phyloP scores from a whole-genome alignment of 2,113 vertebrate species.

The Anhinga rufa region DNA sequence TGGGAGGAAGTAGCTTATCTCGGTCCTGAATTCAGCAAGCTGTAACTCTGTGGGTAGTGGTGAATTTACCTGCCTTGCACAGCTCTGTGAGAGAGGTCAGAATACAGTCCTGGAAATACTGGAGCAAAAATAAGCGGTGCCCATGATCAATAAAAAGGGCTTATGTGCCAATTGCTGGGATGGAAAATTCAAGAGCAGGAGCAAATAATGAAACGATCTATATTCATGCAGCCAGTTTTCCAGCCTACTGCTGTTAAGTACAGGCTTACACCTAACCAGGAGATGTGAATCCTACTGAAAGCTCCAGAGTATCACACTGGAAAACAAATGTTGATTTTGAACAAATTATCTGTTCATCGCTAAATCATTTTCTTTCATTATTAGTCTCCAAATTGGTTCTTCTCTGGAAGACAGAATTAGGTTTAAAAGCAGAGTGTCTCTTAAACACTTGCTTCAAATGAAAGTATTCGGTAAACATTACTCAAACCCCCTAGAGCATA shows the following conservation, averaged over 20 bases:
- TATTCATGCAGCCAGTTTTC: slow-evolving; percentile 45
- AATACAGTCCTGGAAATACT: neutral
- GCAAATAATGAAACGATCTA: slow-evolving; percentile 57
- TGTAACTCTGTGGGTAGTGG: neutral
- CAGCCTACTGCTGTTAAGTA: slow-evolving; percentile 32
- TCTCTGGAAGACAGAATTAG: slow-evolving; percentile 32
- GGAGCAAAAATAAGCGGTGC: slow-evolving; percentile 16
- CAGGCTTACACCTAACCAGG: neutral
- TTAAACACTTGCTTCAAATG: slow-evolving; percentile 13
- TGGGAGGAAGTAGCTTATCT: neutral
- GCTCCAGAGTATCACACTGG: neutral
- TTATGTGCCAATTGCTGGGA: slow-evolving; percentile 36
- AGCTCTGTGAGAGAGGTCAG: neutral
- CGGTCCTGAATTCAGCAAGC: neutral
- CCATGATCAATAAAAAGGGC: slow-evolving; percentile 25
- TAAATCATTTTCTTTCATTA: slow-evolving; percentile 59
- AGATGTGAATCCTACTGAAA: slow-evolving; percentile 34
- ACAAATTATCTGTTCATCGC: slow-evolving; percentile 43
- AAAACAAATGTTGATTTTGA: slow-evolving; percentile 64
- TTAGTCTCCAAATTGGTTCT: slow-evolving; percentile 55
- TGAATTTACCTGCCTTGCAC: neutral
- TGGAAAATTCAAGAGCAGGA: slow-evolving; percentile 50
- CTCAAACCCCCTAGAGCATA: neutral
- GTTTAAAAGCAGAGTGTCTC: slow-evolving; percentile 33
- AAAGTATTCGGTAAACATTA: slow-evolving; percentile 39